Evolutionary conservation across 1,140 invertebrate species (phyloP).

Genomic region (Ladona fulva): DNA sequence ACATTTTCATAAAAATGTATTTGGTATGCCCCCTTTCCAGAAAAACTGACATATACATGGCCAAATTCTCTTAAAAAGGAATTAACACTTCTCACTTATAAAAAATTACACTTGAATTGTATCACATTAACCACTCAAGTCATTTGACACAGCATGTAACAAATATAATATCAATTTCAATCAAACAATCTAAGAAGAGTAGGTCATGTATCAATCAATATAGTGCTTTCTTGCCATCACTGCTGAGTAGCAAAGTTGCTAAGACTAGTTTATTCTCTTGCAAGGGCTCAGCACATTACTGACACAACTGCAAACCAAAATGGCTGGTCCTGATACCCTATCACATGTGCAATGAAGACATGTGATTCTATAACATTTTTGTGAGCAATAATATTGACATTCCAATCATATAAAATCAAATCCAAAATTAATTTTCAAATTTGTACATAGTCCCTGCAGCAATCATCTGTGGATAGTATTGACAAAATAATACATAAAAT

Average conservation of each 20-base stretch:
- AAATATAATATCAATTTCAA: background rate
- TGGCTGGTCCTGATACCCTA: background rate
- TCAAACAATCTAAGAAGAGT: background rate
- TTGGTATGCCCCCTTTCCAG: background rate
- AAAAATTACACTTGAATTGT: background rate
- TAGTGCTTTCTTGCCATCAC: background rate
- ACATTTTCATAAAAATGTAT: background rate
- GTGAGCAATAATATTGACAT: background rate
- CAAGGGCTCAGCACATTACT: background rate
- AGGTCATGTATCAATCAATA: background rate
- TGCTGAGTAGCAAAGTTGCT: background rate
- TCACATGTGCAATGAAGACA: background rate
- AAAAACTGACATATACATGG: background rate
- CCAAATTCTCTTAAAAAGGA: constrained; percentile 1
- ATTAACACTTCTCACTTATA: background rate
- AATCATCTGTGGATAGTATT: background rate
- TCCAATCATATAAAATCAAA: background rate
- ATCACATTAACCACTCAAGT: background rate
- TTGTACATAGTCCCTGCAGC: background rate
- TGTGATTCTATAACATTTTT: background rate
- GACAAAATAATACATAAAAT: background rate
- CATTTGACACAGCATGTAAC: background rate
- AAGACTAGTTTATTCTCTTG: background rate
- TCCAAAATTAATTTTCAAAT: background rate
- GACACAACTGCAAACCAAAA: background rate